A percentile compares a stretch with the other conserved stretches of the same genome.
phyloP scores from a whole-genome alignment of 1,140 invertebrate genomes.

The Diprion similis region DNA sequence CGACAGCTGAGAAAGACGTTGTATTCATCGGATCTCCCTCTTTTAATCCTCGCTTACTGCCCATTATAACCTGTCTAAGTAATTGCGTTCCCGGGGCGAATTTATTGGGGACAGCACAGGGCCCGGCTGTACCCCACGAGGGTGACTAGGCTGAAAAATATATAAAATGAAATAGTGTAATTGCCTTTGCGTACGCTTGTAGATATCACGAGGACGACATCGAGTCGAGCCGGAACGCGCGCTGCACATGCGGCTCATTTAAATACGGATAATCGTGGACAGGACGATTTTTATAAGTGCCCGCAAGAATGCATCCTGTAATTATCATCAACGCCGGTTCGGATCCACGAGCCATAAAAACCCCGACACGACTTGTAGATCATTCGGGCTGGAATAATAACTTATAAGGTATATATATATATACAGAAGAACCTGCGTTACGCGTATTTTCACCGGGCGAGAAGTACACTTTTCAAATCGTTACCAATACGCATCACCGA shows the following conservation, averaged over 20 bases:
- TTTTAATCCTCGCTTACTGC: constrained; percentile 24
- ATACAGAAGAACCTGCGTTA: too few species aligned
- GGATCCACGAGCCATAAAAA: too few species aligned
- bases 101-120: constrained; percentile 40
- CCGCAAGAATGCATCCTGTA: neutral
- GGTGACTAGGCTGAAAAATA: neutral
- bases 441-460: too few species aligned
- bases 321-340: neutral
- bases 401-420: too few species aligned
- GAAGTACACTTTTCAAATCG: too few species aligned
- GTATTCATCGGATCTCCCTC: constrained; percentile 9
- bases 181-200: neutral
- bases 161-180: constrained; percentile 2
- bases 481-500: too few species aligned
- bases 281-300: neutral
- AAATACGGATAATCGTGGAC: neutral
- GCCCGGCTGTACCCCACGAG: neutral
- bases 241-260: neutral
- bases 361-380: too few species aligned
- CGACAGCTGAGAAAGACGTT: constrained; percentile 7
- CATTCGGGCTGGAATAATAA: too few species aligned
- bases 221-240: neutral
- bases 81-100: constrained; percentile 51
- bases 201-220: neutral
- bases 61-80: constrained; percentile 33